A percentile compares a stretch with the other conserved stretches of the same genome.
Evolutionary conservation across 2,797 vertebrate species (phyloP).

Genomic region (Corythornis leucogaster): DNA sequence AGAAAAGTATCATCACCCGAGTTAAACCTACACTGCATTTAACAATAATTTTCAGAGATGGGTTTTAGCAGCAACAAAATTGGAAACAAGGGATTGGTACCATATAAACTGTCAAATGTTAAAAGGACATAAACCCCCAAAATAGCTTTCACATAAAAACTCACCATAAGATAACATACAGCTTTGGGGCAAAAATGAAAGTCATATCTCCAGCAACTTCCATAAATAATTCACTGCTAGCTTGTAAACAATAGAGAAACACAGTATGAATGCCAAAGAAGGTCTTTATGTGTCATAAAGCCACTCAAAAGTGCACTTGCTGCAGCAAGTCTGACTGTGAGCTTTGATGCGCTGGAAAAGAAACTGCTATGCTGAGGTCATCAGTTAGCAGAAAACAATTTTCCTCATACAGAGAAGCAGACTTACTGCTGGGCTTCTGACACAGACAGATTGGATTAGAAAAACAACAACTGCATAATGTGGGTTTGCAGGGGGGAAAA

Average conservation of each 20-base stretch:
- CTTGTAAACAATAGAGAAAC: constrained; percentile 79
- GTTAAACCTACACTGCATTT: constrained; percentile 41
- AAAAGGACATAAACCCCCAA: constrained; percentile 50
- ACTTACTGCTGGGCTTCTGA: constrained; percentile 78
- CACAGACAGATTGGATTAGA: constrained; percentile 76
- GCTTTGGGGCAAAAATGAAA: constrained; percentile 58
- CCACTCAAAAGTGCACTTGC: constrained; percentile 79
- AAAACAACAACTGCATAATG: constrained; percentile 67
- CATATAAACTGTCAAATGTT: constrained; percentile 60
- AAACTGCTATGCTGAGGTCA: constrained; percentile 83
- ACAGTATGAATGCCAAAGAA: constrained; percentile 80
- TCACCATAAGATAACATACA: constrained; percentile 68
- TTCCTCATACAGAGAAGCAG: constrained; percentile 80
- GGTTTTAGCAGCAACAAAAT: constrained; percentile 57
- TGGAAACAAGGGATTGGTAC: constrained; percentile 32
- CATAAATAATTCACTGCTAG: constrained; percentile 80
- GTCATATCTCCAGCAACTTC: constrained; percentile 65
- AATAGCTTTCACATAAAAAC: constrained; percentile 70
- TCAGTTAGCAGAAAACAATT: constrained; percentile 85
- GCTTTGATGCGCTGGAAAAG: constrained; percentile 81
- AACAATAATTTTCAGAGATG: constrained; percentile 54
- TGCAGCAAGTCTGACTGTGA: constrained; percentile 80
- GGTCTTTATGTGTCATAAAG: constrained; percentile 81
- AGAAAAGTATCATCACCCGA: constrained; percentile 15
- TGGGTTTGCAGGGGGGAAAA: constrained; percentile 30